Evolutionary conservation across 2,888 invertebrate genomes (phyloP), one percentile per base, ranked within the genome.

Genomic region (Parasteatoda lunata): DNA sequence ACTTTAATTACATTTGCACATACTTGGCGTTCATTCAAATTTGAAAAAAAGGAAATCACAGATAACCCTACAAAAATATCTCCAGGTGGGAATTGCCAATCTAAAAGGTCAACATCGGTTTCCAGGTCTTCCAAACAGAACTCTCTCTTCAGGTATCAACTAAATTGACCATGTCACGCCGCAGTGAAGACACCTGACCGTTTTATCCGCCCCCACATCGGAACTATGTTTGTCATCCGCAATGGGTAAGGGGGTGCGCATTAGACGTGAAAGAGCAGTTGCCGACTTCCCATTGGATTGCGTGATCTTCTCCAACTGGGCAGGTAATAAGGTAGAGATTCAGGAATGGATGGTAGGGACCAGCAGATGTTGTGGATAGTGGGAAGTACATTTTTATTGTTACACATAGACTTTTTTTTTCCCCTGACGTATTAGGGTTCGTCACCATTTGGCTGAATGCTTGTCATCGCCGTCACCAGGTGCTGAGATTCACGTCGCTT

Each of bases 161-260:
- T 30, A 76, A 76, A 88, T 52, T 73, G 82, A 71, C 49, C 73
- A 54, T 79, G 88, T 88, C 88, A 88, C 88, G 88, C 88, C 73
- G 59, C 77, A 66, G 30, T 88, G 88, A 88, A 82, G 88, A 83
- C 88, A 88, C 88, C 88, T 88, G 88, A 88, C 82, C 59, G 72
- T 51, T 75, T 75, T 70, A 68, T 64, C 69, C 79, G 52, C 83
- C 65, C 75, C 73, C 15, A 30, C 54, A n/a, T 72, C 54, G 66
- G 77, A 77, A 84, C 71, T 77, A 77, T 77, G 76, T 86, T 66
- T 72, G 64, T 51, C 71, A 15, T 47, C 51, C 77, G 68, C 5
- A 9, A 69, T 47, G 66, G 64, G 72, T 30, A 45, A 30, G 45
- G n/a, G 47, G 59, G 54, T 49, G 72, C 78, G 11, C 73, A 84